Evolutionary conservation across 2,797 vertebrate species (phyloP), one percentile per base, ranked within the genome.

Genomic region (Centropyge bicolor): DNA sequence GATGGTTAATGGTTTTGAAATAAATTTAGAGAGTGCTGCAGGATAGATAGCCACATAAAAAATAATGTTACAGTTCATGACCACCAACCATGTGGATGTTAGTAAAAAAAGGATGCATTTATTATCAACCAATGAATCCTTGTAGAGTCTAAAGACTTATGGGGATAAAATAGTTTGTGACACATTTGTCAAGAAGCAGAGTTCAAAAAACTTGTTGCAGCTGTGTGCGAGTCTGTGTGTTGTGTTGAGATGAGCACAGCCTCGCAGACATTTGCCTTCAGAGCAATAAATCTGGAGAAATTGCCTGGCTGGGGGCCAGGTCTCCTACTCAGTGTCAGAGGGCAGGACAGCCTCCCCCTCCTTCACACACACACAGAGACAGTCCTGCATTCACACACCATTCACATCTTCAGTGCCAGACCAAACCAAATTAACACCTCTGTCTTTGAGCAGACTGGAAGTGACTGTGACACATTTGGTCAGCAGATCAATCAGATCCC

Each of bases 381-480:
- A 75, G 60, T 35, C 38, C 49, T 46, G 31, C 77, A 85, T 78
- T 81, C 56, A 75, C 80, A 82, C 59, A 69, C 63, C 48, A 76
- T 76, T 87, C 82, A 82, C 80, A 88, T 88, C 82, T 80, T 54
- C 79, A 83, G 81, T 40, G 76, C 61, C 81, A 93, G 85, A 91
- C 88, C 56, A 90, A 90, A 91, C 68, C 83, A 85, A 88, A 93
- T 93, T 90, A 92, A 90, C 93, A 95, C 90, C 78, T 91, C 71
- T 31, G 74, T 69, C 80, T 85, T 82, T 43, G 73, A 81, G 83
- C 66, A 70, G 65, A 75, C 35, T 81, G 84, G 64, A 92, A 84
- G 82, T 72, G 80, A 62, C 72, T 52, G 55, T 79, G 69, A 55
- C 70, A 80, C 89, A 84, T 91, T 89, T 92, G 86, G 78, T 87